Evolutionary conservation across 2,888 invertebrate genomes (phyloP).

Genomic region (Meloe dianella): DNA sequence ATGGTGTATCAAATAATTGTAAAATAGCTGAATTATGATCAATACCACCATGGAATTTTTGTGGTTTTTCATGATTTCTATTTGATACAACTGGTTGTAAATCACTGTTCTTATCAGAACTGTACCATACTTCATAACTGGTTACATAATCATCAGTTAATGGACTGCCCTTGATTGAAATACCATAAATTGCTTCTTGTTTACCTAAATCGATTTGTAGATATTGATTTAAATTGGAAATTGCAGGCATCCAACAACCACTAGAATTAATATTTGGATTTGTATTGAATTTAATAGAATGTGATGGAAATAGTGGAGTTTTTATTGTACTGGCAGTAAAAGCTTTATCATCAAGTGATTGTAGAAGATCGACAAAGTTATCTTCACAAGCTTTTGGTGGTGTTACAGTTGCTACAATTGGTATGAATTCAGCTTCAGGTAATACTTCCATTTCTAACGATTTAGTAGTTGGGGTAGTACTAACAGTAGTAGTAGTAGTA

Average conservation of each 20-base stretch:
- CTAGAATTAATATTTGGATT: slow-evolving; percentile 50
- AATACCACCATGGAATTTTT: slow-evolving; percentile 64
- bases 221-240: slow-evolving; percentile 69
- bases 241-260: slow-evolving; percentile 74
- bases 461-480: neutral
- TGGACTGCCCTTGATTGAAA: slow-evolving; percentile 74
- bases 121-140: slow-evolving; percentile 75
- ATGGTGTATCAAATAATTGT: slow-evolving; percentile 72
- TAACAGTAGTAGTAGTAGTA: slow-evolving; percentile 23
- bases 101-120: slow-evolving; percentile 65
- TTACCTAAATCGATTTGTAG: slow-evolving; percentile 68
- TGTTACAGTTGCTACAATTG: slow-evolving; percentile 47
- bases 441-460: slow-evolving; percentile 3
- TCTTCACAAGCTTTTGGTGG: slow-evolving; percentile 61
- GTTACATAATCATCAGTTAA: slow-evolving; percentile 76
- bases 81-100: slow-evolving; percentile 48
- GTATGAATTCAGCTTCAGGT: slow-evolving; percentile 21
- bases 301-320: slow-evolving; percentile 62
- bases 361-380: slow-evolving; percentile 60
- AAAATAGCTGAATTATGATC: slow-evolving; percentile 65
- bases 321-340: slow-evolving; percentile 65
- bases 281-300: slow-evolving; percentile 61
- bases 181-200: slow-evolving; percentile 75
- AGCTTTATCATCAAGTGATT: slow-evolving; percentile 62
- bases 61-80: neutral